Conservation (phyloP, 2,888 invertebrate genomes). For the Scaptomyza cyrtandrae region DNA sequence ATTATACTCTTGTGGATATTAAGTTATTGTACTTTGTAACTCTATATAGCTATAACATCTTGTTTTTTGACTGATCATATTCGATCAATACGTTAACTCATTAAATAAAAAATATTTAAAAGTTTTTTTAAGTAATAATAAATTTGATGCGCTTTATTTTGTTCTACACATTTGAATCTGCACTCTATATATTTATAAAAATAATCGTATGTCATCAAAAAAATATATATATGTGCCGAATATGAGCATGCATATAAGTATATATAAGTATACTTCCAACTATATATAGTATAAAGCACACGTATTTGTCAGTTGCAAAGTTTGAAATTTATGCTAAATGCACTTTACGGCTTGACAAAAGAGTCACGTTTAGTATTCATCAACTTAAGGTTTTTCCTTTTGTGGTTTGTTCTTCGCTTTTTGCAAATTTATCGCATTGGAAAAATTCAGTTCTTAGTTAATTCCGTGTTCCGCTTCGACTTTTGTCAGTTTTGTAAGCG, state of each 20-base stretch:
- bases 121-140: no score
- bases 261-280: not conserved
- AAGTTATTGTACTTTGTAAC: no score
- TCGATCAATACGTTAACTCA: no score
- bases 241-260: conserved; percentile 1
- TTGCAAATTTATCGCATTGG: conserved; percentile 39
- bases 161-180: no score
- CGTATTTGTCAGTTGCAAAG: conserved; percentile 38
- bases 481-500: conserved; percentile 43
- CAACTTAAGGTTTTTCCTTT: conserved; percentile 25
- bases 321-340: conserved; percentile 62
- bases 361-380: conserved; percentile 67
- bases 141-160: no score
- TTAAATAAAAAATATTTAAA: no score
- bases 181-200: not conserved
- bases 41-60: no score
- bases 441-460: conserved; percentile 23
- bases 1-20: no score
- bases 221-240: not conserved
- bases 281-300: conserved; percentile 7
- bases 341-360: conserved; percentile 50
- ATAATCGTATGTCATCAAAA: not conserved
- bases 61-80: no score
- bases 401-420: not conserved
- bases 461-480: conserved; percentile 31